These are phyloP conservation scores for Etia nguti DNA, from an alignment of 2,113 vertebrate species.

Conservation along the genomic window DNA sequence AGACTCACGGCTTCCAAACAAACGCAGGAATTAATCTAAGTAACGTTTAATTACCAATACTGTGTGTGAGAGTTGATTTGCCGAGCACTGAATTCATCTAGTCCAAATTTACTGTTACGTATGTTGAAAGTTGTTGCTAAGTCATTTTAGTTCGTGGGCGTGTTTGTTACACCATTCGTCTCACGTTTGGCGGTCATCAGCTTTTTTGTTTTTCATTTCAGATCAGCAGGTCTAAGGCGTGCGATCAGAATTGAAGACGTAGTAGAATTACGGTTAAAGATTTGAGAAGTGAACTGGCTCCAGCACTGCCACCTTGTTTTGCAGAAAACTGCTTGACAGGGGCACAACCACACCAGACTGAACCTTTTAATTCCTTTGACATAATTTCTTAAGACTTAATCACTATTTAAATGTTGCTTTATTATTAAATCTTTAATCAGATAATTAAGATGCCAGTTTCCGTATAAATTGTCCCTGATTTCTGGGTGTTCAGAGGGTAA, in stretches of 20 bases:
- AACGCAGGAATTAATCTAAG: not conserved
- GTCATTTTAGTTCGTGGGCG: not conserved
- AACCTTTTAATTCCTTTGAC: slow-evolving; percentile 13
- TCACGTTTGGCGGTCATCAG: not conserved
- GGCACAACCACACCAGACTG: slow-evolving; percentile 7
- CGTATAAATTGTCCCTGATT: not conserved
- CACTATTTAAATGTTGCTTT: slow-evolving; percentile 15
- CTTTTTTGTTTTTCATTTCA: not conserved
- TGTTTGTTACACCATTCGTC: not conserved
- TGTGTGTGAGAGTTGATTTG: not conserved
- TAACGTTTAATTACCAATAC: not conserved
- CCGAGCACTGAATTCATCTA: slow-evolving; percentile 21
- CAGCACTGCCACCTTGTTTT: slow-evolving; percentile 33
- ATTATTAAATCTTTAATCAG: not conserved
- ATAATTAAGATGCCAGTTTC: not conserved
- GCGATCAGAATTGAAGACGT: not conserved
- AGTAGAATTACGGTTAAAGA: not conserved
- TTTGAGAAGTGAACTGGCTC: not conserved
- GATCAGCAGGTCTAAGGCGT: not conserved
- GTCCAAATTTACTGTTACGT: not conserved
- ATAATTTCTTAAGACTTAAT: slow-evolving; percentile 23
- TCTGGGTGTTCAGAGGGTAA: not conserved
- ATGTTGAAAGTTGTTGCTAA: not conserved
- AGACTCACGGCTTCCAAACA: not conserved
- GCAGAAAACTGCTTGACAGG: not conserved